Conservation (phyloP, 2,113 vertebrate genomes). For the Chelonoidis abingdonii region DNA sequence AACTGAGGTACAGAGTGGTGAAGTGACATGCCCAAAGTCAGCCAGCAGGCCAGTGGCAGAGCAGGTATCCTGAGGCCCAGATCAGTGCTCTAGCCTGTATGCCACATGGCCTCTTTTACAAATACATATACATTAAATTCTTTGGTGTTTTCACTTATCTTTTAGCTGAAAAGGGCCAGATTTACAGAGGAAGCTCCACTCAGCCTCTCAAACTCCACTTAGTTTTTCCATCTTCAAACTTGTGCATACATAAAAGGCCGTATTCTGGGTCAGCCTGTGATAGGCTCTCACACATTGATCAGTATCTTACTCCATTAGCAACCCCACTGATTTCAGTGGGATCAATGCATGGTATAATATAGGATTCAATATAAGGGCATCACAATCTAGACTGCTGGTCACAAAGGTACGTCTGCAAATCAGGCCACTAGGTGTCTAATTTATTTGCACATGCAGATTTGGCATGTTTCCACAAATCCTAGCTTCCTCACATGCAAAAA, state of each 20-base stretch:
- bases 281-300: neutral
- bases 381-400: neutral
- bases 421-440: neutral
- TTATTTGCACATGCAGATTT: neutral
- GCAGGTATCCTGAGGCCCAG: neutral
- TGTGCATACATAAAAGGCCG: neutral
- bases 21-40: neutral
- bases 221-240: neutral
- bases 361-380: neutral
- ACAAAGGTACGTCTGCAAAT: neutral
- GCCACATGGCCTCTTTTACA: neutral
- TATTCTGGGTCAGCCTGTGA: neutral
- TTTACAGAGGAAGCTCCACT: neutral
- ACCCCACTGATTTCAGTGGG: neutral
- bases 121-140: neutral
- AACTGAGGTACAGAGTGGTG: neutral
- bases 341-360: neutral
- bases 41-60: neutral
- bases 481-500: neutral
- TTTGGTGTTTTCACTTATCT: neutral
- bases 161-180: neutral
- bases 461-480: neutral
- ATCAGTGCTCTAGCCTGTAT: neutral
- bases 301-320: neutral
- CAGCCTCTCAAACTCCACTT: neutral